Evolutionary conservation across 2,113 vertebrate species (phyloP).

Genomic region (Pelusios castaneus): DNA sequence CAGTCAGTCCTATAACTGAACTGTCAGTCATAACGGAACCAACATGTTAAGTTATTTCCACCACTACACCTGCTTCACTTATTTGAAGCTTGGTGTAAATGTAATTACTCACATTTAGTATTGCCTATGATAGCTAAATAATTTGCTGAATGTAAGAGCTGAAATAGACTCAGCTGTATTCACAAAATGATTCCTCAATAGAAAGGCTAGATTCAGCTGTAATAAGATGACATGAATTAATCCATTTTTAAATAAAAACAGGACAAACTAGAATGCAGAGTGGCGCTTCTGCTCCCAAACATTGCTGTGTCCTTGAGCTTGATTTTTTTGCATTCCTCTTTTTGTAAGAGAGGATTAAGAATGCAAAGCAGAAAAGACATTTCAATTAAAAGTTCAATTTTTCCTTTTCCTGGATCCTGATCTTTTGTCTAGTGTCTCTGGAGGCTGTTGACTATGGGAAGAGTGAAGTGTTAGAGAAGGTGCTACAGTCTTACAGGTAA

Average conservation of each 20-base stretch:
- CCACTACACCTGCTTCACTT: not conserved
- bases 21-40: not conserved
- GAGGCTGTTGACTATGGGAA: not conserved
- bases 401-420: not conserved
- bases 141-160: not conserved
- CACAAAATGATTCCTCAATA: not conserved
- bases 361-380: not conserved
- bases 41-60: not conserved
- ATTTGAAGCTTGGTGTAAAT: not conserved
- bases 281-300: not conserved
- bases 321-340: not conserved
- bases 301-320: not conserved
- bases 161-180: not conserved
- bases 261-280: not conserved
- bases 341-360: not conserved
- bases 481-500: not conserved
- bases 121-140: not conserved
- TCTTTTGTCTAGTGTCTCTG: not conserved
- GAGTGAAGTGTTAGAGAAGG: not conserved
- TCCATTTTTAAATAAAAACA: not conserved
- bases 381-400: not conserved
- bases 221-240: not conserved
- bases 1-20: not conserved
- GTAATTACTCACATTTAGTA: not conserved
- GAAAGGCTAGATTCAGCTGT: not conserved